Percentiles rank a stretch among this genome's conserved stretches.
Evolutionary conservation across 1,140 invertebrate genomes (phyloP).

Genomic region (Copidosoma floridanum): DNA sequence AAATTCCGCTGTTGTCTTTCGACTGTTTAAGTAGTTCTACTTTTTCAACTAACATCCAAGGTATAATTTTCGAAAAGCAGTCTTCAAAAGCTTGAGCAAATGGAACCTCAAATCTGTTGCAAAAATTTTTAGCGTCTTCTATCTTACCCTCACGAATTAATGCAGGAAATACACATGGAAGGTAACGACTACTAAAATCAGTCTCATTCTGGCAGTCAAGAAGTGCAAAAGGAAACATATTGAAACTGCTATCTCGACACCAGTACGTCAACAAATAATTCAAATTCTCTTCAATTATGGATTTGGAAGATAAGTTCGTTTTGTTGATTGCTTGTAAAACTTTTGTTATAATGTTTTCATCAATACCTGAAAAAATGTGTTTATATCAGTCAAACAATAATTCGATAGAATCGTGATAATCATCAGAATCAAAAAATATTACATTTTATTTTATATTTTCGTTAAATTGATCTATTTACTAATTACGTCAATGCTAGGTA

Average conservation of each 20-base stretch:
- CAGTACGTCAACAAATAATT: conserved; percentile 42
- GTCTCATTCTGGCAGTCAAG: conserved; percentile 38
- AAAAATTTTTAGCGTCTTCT: conserved; percentile 34
- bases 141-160: conserved; percentile 22
- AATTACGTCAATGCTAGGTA: no score
- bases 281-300: conserved; percentile 43
- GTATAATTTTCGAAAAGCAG: conserved; percentile 44
- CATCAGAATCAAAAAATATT: no score
- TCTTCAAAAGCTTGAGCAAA: conserved; percentile 46
- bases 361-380: conserved; percentile 28
- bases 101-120: conserved; percentile 33
- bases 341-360: conserved; percentile 39
- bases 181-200: conserved; percentile 51
- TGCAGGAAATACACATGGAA: conserved; percentile 38
- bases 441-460: background rate
- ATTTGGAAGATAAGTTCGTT: conserved; percentile 25
- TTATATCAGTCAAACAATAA: background rate
- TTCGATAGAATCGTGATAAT: no score
- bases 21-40: conserved; percentile 16
- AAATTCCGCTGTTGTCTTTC: conserved; percentile 30
- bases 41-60: conserved; percentile 35
- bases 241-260: conserved; percentile 31
- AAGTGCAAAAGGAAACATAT: conserved; percentile 48
- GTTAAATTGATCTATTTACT: background rate
- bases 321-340: conserved; percentile 37